phyloP scores from a whole-genome alignment of 2,113 vertebrate species.

The Eleginops maclovinus region DNA sequence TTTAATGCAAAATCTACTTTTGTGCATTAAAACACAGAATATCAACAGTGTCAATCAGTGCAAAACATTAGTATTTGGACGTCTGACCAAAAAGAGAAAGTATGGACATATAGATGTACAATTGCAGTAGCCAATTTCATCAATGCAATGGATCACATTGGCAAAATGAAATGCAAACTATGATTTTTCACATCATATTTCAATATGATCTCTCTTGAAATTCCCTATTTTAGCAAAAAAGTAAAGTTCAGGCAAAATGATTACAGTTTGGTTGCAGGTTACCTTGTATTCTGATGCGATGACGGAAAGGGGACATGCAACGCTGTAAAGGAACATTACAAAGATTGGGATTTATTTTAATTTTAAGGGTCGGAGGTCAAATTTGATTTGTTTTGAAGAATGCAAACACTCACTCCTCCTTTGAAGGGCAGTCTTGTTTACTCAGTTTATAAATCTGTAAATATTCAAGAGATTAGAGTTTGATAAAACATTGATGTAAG shows the following conservation, averaged over 20 bases:
- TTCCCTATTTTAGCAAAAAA: background rate
- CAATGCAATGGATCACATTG: background rate
- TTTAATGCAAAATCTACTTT: background rate
- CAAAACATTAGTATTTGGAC: background rate
- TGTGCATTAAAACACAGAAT: background rate
- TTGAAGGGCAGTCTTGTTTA: constrained; percentile 16
- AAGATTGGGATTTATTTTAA: background rate
- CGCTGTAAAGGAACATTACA: constrained; percentile 42
- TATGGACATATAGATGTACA: background rate
- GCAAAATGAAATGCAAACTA: too few species aligned
- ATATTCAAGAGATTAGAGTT: background rate
- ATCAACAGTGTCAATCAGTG: background rate
- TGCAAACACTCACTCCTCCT: constrained; percentile 39
- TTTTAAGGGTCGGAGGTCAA: background rate
- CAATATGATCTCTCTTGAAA: background rate
- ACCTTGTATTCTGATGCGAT: constrained; percentile 58
- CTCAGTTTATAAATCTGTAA: constrained; percentile 51
- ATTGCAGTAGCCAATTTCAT: background rate
- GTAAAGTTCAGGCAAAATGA: background rate
- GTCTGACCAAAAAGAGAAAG: background rate
- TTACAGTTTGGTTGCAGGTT: constrained; percentile 9
- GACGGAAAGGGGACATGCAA: background rate
- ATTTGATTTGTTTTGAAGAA: background rate
- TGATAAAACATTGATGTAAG: background rate
- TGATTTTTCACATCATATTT: background rate